These are phyloP conservation scores for Ctenosaura bakeri DNA, from an alignment of 2,797 vertebrate genomes.

Conservation along the genomic window DNA sequence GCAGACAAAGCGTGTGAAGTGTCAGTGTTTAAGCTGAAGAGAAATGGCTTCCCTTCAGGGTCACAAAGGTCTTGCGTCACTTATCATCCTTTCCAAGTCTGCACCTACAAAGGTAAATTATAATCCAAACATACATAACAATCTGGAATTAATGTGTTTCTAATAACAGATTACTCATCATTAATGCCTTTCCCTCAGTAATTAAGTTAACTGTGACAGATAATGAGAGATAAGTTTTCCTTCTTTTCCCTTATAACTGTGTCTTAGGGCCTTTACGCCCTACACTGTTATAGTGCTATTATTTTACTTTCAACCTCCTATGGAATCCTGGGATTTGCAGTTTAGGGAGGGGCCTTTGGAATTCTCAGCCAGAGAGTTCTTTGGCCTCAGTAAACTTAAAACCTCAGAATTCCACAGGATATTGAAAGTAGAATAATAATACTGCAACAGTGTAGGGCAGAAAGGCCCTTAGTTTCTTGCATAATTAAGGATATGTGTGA, in stretches of 20 bases:
- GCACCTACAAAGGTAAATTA: constrained; percentile 3
- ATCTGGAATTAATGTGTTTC: background rate
- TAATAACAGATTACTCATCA: background rate
- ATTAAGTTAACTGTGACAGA: background rate
- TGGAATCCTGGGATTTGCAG: too few relatives aligned
- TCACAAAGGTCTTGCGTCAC: background rate
- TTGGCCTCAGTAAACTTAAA: too few relatives aligned
- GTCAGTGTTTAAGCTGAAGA: background rate
- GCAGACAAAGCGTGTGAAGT: background rate
- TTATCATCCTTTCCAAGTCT: background rate
- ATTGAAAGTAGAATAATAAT: too few relatives aligned
- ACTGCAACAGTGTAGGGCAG: too few relatives aligned
- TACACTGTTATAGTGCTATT: too few relatives aligned
- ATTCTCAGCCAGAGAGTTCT: too few relatives aligned
- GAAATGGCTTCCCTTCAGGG: constrained; percentile 11
- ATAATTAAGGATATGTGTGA: background rate
- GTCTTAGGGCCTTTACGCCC: background rate
- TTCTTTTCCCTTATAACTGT: background rate
- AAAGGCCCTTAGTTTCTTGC: background rate
- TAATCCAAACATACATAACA: background rate
- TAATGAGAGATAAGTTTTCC: background rate
- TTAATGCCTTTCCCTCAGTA: background rate
- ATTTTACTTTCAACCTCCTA: too few relatives aligned
- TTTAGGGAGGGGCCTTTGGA: too few relatives aligned
- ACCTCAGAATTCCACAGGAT: too few relatives aligned